Conservation (phyloP, 2,113 vertebrate genomes). For the Anarhynchus alexandrinus region DNA sequence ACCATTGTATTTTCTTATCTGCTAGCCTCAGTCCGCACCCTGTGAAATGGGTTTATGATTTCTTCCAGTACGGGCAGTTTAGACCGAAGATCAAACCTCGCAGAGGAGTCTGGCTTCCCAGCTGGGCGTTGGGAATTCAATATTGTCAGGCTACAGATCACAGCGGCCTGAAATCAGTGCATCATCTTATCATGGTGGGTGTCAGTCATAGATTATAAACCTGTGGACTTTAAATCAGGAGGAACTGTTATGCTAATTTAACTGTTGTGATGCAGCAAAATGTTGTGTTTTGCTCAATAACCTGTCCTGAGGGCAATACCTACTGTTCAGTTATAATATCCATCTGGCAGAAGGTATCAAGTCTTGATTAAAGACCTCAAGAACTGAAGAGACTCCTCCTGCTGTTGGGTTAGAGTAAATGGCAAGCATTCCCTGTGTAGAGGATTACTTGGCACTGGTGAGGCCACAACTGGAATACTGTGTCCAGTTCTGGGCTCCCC, state of each 20-base stretch:
- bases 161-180: not conserved
- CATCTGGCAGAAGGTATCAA: not conserved
- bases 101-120: not conserved
- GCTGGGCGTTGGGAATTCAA: not conserved
- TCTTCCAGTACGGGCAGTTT: not conserved
- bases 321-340: not conserved
- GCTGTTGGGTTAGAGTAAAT: not conserved
- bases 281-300: not conserved
- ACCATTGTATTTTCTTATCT: not conserved
- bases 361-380: not conserved
- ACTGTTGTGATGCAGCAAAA: not conserved
- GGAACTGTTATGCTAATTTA: not conserved
- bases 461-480: too few species aligned
- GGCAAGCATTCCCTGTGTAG: not conserved
- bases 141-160: not conserved
- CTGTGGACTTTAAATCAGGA: not conserved
- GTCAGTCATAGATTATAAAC: not conserved
- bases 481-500: too few species aligned
- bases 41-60: not conserved
- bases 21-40: accelerated
- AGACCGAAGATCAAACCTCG: not conserved
- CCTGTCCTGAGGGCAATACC: not conserved
- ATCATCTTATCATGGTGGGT: not conserved
- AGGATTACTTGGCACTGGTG: not conserved
- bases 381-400: not conserved